Conservation (phyloP, 2,888 invertebrate genomes). For the Drosophila dives region DNA sequence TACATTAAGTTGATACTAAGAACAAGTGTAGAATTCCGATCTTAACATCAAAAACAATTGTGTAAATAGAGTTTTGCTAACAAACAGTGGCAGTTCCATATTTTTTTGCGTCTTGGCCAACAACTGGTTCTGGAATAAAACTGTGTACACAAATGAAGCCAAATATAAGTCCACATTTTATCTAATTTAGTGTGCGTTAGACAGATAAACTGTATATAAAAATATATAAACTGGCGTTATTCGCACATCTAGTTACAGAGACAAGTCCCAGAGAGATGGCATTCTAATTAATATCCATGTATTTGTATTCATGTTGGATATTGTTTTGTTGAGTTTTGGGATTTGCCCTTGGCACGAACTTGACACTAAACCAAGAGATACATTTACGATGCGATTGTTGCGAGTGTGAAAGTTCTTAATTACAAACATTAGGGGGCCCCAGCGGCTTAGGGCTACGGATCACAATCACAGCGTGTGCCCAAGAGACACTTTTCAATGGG, state of each 20-base stretch:
- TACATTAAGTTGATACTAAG: constrained; percentile 27
- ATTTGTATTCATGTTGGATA: constrained; percentile 22
- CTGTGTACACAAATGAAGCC: constrained; percentile 24
- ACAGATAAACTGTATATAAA: neutral
- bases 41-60: constrained; percentile 62
- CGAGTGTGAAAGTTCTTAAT: constrained; percentile 85
- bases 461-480: constrained; percentile 74
- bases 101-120: constrained; percentile 38
- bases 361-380: constrained; percentile 76
- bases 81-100: constrained; percentile 22
- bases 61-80: constrained; percentile 57
- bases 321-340: constrained; percentile 23
- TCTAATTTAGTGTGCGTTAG: neutral
- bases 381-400: constrained; percentile 83
- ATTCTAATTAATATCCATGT: constrained; percentile 67
- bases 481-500: constrained; percentile 79
- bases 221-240: constrained; percentile 11
- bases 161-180: constrained; percentile 45
- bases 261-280: constrained; percentile 17
- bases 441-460: constrained; percentile 72
- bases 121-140: constrained; percentile 29
- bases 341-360: constrained; percentile 73
- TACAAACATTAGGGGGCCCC: constrained; percentile 83
- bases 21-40: constrained; percentile 28
- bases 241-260: constrained; percentile 27